A percentile compares a stretch with the other conserved stretches of the same genome.
Conservation (phyloP, 2,797 vertebrate genomes). For the Anguilla pacifica region DNA sequence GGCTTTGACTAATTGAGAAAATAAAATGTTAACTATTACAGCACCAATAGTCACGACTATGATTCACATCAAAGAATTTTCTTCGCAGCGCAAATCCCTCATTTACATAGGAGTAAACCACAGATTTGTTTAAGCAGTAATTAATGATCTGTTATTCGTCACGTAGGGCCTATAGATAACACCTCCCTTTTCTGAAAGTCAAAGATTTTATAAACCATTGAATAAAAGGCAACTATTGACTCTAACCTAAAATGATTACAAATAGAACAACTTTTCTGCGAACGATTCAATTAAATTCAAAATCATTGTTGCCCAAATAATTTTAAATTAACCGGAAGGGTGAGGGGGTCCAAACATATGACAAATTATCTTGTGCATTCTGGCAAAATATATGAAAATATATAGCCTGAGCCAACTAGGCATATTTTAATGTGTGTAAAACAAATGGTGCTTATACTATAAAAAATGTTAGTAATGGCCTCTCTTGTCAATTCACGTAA, state of each 20-base stretch:
- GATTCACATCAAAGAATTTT: not conserved
- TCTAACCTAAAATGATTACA: not conserved
- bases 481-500: too few relatives aligned
- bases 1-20: not conserved
- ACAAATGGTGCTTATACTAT: too few relatives aligned
- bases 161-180: not conserved
- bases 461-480: too few relatives aligned
- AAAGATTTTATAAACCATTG: not conserved
- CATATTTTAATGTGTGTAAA: not conserved
- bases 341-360: not conserved
- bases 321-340: too few relatives aligned
- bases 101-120: not conserved
- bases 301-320: not conserved
- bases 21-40: not conserved
- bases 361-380: not conserved
- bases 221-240: not conserved
- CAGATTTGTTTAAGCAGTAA: not conserved
- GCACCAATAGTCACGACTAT: not conserved
- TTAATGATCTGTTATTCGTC: not conserved
- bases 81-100: not conserved
- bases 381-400: not conserved
- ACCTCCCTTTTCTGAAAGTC: not conserved
- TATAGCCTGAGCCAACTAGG: not conserved
- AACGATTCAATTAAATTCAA: not conserved
- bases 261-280: not conserved